These are phyloP conservation scores for Goniozus legneri DNA, from an alignment of 1,140 invertebrate genomes.

Conservation along the genomic window DNA sequence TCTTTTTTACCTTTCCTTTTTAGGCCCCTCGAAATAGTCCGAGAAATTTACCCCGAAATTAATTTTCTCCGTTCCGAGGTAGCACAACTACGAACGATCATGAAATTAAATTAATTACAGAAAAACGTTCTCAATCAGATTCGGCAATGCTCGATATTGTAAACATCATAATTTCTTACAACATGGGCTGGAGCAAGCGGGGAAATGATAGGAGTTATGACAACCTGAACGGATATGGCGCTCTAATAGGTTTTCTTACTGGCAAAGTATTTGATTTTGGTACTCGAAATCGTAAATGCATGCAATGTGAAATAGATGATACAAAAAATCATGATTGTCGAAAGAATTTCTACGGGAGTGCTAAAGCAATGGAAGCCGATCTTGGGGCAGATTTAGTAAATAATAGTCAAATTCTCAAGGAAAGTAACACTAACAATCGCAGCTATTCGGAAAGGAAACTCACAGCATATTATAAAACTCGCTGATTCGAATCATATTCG, in stretches of 20 bases:
- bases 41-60: too few species aligned
- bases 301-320: background rate
- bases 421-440: background rate
- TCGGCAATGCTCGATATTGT: too few species aligned
- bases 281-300: conserved; percentile 1
- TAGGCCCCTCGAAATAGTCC: too few species aligned
- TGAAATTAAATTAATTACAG: too few species aligned
- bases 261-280: conserved; percentile 1
- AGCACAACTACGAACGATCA: too few species aligned
- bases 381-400: background rate
- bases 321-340: background rate
- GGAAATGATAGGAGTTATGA: too few species aligned
- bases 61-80: too few species aligned
- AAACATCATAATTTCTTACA: too few species aligned
- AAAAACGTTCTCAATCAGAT: too few species aligned
- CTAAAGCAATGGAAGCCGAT: background rate
- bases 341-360: background rate
- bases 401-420: background rate
- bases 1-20: too few species aligned
- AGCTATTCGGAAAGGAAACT: background rate
- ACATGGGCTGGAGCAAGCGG: too few species aligned
- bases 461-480: background rate
- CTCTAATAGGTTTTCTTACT: background rate
- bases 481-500: conserved; percentile 3
- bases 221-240: background rate